phyloP scores from a whole-genome alignment of 1,140 invertebrate species.

The Trichonephila clavipes region DNA sequence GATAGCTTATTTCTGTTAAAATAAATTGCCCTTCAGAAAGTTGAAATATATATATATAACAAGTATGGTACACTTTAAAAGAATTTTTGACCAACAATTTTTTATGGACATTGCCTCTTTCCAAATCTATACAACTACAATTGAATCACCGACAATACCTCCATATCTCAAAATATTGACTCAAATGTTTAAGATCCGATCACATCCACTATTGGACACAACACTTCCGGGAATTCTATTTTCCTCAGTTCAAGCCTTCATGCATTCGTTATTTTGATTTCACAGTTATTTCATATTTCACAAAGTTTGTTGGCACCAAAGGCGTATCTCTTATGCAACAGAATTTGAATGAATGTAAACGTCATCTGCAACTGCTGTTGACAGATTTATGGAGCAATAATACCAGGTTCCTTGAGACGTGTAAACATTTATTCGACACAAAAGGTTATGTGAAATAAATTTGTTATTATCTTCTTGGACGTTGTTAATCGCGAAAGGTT shows the following conservation, averaged over 20 bases:
- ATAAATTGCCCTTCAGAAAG: too few relatives aligned
- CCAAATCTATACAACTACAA: not conserved
- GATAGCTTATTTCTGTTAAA: too few relatives aligned
- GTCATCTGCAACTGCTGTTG: conserved; percentile 31
- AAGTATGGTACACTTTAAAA: not conserved
- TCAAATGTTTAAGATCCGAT: not conserved
- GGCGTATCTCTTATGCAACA: not conserved
- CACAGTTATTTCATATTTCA: not conserved
- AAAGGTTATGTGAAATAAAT: not conserved
- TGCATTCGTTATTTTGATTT: not conserved
- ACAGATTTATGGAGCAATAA: conserved; percentile 15
- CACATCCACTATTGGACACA: not conserved
- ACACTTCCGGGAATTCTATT: not conserved
- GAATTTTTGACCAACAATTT: not conserved
- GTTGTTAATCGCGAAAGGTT: too few relatives aligned
- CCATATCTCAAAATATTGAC: conserved; percentile 8
- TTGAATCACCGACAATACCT: not conserved
- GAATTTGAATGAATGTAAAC: not conserved
- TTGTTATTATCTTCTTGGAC: too few relatives aligned
- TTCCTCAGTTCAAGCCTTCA: not conserved
- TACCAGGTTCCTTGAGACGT: not conserved
- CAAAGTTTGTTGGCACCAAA: not conserved
- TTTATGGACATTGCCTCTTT: not conserved
- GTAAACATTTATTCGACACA: not conserved
- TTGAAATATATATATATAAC: too few relatives aligned